Evolutionary conservation across 2,113 vertebrate species (phyloP).

Genomic region (Barbus barbus): DNA sequence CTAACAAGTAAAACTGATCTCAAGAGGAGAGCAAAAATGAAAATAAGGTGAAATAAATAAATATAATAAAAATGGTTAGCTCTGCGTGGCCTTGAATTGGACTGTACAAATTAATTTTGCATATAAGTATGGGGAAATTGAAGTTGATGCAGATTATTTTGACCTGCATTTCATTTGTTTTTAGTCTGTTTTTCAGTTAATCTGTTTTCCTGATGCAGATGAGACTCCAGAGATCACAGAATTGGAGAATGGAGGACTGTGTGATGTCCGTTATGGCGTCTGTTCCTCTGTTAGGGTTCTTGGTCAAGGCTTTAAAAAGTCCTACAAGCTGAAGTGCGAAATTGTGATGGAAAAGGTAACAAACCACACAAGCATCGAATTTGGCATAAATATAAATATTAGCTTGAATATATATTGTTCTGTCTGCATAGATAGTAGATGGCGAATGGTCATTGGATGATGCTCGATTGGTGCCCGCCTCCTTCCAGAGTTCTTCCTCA

Average conservation of each 20-base stretch:
- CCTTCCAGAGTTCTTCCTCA: slow-evolving; percentile 73
- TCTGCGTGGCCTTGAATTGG: background rate
- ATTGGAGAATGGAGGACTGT: slow-evolving; percentile 83
- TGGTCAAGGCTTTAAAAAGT: slow-evolving; percentile 83
- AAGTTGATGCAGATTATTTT: background rate
- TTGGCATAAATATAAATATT: background rate
- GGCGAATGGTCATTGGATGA: slow-evolving; percentile 78
- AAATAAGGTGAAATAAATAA: no score
- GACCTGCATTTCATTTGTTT: background rate
- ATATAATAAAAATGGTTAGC: background rate
- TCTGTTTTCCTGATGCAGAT: slow-evolving; percentile 71
- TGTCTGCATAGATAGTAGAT: slow-evolving; percentile 71
- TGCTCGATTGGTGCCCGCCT: slow-evolving; percentile 66
- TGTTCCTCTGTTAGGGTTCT: slow-evolving; percentile 79
- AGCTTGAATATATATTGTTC: background rate
- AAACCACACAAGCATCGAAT: background rate
- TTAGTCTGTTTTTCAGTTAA: background rate
- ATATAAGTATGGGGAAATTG: background rate
- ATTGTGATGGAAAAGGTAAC: slow-evolving; percentile 85
- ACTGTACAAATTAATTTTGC: background rate
- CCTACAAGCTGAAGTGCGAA: slow-evolving; percentile 84
- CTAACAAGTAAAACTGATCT: background rate
- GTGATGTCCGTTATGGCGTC: slow-evolving; percentile 75
- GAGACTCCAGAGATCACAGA: slow-evolving; percentile 84
- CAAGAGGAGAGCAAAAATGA: background rate